Conservation (phyloP, 2,113 vertebrate species). For the Aegotheles bennettii region DNA sequence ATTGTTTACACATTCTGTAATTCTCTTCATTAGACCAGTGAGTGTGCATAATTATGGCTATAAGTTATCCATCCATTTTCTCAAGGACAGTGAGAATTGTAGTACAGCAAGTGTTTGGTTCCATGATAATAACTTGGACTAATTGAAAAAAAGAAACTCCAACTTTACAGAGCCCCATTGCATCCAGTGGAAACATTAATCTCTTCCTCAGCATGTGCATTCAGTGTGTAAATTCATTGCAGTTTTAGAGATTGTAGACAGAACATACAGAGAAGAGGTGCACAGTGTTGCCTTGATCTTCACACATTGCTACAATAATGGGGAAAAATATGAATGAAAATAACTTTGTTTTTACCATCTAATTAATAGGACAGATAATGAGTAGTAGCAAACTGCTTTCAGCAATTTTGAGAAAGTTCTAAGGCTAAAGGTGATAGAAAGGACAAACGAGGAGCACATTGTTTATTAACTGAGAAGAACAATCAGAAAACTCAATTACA, state of each 20-base stretch:
- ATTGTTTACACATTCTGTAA: slow-evolving; percentile 71
- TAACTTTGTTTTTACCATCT: not conserved
- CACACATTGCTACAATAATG: not conserved
- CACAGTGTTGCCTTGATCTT: not conserved
- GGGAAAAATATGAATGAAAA: not conserved
- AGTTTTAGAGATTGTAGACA: not conserved
- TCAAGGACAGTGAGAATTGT: slow-evolving; percentile 65
- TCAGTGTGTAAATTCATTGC: not conserved
- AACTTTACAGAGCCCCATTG: not conserved
- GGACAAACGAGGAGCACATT: not conserved
- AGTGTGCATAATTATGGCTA: slow-evolving; percentile 66
- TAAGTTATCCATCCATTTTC: slow-evolving; percentile 65
- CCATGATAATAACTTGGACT: not conserved
- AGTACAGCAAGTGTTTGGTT: not conserved
- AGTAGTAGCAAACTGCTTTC: not conserved
- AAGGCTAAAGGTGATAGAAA: not conserved
- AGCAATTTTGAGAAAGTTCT: not conserved
- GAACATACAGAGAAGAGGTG: not conserved
- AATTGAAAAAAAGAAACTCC: not conserved
- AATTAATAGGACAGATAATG: not conserved
- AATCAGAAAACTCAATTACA: not conserved
- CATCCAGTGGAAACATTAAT: not conserved
- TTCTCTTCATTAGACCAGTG: slow-evolving; percentile 71
- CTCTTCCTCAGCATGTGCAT: not conserved
- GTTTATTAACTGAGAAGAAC: not conserved